phyloP scores from a whole-genome alignment of 2,888 invertebrate genomes.

The Drosophila nigricruria region DNA sequence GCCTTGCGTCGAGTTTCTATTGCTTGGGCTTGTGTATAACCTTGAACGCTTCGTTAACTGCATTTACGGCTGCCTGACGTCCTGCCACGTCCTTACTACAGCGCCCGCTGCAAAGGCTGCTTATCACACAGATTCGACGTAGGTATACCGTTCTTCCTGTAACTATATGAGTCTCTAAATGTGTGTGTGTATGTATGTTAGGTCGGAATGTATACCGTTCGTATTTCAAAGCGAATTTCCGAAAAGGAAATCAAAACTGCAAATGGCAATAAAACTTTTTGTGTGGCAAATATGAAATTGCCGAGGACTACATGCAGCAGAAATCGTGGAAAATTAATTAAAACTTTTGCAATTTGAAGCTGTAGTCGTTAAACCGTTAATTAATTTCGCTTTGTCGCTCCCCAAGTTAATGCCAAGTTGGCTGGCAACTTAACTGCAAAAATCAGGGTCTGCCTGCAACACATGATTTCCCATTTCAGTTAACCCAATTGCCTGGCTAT shows the following conservation, averaged over 20 bases:
- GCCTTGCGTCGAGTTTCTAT: conserved; percentile 3
- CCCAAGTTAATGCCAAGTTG: conserved; percentile 15
- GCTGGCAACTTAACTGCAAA: conserved; percentile 24
- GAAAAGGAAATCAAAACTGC: conserved; percentile 56
- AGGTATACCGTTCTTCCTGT: conserved; percentile 14
- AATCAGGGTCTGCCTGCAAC: conserved; percentile 23
- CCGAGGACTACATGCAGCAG: conserved; percentile 10
- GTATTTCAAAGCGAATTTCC: conserved; percentile 50
- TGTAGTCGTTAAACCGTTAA: conserved; percentile 56
- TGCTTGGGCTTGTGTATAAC: conserved; percentile 45
- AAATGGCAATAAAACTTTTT: conserved; percentile 62
- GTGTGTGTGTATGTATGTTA: neutral
- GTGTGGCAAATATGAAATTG: conserved; percentile 35
- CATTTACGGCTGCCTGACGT: conserved; percentile 57
- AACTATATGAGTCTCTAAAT: conserved; percentile 5
- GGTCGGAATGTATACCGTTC: conserved; percentile 9
- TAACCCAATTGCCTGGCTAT: conserved; percentile 27
- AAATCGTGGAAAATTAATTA: conserved; percentile 64
- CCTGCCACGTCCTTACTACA: conserved; percentile 20
- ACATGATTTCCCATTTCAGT: conserved; percentile 30
- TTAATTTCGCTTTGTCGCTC: conserved; percentile 57
- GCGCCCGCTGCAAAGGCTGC: conserved; percentile 24
- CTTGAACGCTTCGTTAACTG: conserved; percentile 78
- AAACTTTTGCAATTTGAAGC: conserved; percentile 67
- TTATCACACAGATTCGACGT: conserved; percentile 31